Percentiles rank a stretch among this genome's conserved stretches.
These are phyloP conservation scores for Pardalotus punctatus DNA, from an alignment of 2,113 vertebrate species.

Conservation along the genomic window DNA sequence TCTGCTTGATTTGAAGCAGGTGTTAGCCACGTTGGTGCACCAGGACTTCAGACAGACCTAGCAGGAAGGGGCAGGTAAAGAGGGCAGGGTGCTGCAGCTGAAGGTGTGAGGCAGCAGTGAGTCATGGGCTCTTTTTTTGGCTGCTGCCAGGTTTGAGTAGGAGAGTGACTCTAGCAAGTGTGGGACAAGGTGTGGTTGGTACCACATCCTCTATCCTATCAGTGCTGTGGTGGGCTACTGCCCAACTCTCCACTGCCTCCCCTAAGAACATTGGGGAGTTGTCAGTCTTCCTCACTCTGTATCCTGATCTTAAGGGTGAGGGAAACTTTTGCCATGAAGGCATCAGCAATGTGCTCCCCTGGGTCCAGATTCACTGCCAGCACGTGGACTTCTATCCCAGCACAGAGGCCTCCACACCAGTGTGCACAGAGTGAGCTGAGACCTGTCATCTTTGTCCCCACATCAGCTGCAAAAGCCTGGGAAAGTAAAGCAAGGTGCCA, in stretches of 20 bases:
- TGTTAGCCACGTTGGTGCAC: not conserved
- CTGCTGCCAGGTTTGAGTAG: not conserved
- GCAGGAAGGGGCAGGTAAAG: not conserved
- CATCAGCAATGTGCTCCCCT: fast-evolving
- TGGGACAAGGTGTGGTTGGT: fast-evolving
- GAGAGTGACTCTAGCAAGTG: not conserved
- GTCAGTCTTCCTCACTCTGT: not conserved
- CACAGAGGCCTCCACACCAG: not conserved
- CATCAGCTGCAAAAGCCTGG: not conserved
- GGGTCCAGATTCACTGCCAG: not conserved
- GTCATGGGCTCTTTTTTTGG: not conserved
- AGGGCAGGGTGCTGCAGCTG: not conserved
- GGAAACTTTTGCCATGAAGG: not conserved
- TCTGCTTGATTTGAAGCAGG: not conserved
- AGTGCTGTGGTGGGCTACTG: fast-evolving
- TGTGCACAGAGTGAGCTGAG: not conserved
- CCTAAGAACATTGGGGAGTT: not conserved
- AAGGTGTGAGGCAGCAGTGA: not conserved
- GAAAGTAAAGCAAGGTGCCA: not conserved
- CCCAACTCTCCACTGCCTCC: not conserved
- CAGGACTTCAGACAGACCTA: not conserved
- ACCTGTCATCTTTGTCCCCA: not conserved
- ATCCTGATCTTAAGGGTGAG: not conserved
- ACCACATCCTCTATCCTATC: not conserved
- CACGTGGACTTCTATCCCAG: not conserved